phyloP scores from a whole-genome alignment of 2,888 invertebrate species.

The Neocrepidodera transversa region DNA sequence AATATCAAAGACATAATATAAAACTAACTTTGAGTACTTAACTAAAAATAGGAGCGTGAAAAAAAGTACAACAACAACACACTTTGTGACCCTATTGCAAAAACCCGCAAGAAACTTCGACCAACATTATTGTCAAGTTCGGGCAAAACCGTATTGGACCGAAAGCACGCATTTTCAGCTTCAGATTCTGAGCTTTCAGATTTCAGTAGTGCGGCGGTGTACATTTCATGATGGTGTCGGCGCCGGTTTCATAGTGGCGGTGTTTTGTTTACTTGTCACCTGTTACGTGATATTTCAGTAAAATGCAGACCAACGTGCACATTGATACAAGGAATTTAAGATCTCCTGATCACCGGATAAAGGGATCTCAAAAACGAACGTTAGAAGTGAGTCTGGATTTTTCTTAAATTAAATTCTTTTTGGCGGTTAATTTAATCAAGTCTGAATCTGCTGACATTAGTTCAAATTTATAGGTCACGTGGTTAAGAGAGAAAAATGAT shows the following conservation, averaged over 20 bases:
- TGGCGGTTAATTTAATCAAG: background rate
- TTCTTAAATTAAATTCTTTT: background rate
- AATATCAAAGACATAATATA: too few species aligned
- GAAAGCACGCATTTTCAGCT: constrained; percentile 43
- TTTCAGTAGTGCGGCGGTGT: constrained; percentile 27
- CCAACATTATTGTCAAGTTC: constrained; percentile 44
- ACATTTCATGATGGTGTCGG: constrained; percentile 26
- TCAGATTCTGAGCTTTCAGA: constrained; percentile 35
- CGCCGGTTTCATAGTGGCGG: constrained; percentile 18
- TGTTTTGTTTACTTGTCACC: constrained; percentile 31
- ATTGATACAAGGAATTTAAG: constrained; percentile 74
- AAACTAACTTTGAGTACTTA: too few species aligned
- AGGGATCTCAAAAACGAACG: constrained; percentile 61
- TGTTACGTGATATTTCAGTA: constrained; percentile 36
- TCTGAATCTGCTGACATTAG: background rate
- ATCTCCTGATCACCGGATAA: constrained; percentile 69
- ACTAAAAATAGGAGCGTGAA: too few species aligned
- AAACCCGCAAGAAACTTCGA: constrained; percentile 34
- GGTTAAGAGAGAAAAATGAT: too few species aligned
- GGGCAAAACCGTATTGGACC: constrained; percentile 45
- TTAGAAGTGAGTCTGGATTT: constrained; percentile 63
- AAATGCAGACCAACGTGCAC: constrained; percentile 79
- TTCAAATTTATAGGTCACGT: background rate
- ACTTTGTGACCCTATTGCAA: background rate
- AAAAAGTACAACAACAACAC: background rate